Evolutionary conservation across 2,888 invertebrate species (phyloP).

Genomic region (Dugesia japonica): DNA sequence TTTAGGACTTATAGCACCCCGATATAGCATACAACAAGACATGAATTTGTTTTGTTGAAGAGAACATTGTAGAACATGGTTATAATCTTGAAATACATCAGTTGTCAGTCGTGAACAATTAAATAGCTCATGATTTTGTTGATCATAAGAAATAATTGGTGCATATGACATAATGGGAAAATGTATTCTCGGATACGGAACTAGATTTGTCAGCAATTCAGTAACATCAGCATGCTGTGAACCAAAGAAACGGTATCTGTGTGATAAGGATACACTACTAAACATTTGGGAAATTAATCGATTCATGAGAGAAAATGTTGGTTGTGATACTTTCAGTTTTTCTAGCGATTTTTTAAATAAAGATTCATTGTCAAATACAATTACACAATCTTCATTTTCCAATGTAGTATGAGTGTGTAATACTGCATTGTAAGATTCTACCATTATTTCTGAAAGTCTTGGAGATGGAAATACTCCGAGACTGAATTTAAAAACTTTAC

Average conservation of each 20-base stretch:
- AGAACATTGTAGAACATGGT: neutral
- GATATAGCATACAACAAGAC: constrained; percentile 25
- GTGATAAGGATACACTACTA: constrained; percentile 17
- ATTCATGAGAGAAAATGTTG: constrained; percentile 21
- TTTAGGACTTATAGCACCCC: neutral
- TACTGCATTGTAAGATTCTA: constrained; percentile 25
- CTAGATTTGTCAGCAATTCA: constrained; percentile 27
- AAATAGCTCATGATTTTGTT: constrained; percentile 10
- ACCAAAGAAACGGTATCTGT: constrained; percentile 21
- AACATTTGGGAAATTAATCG: constrained; percentile 27
- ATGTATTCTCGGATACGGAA: constrained; percentile 27
- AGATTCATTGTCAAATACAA: constrained; percentile 28
- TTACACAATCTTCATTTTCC: constrained; percentile 24
- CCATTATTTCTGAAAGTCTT: neutral
- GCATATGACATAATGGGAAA: constrained; percentile 28
- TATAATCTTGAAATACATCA: neutral
- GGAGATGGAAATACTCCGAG: constrained; percentile 27
- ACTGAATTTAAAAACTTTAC: constrained; percentile 27
- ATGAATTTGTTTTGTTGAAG: constrained; percentile 23
- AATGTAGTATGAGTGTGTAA: constrained; percentile 28
- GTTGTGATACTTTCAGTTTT: neutral
- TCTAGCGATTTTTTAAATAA: constrained; percentile 10
- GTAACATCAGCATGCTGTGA: constrained; percentile 17
- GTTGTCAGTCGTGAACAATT: neutral
- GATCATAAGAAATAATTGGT: neutral